A percentile compares a stretch with the other conserved stretches of the same genome.
Conservation (phyloP, 2,888 invertebrate genomes). For the Diaperis boleti region DNA sequence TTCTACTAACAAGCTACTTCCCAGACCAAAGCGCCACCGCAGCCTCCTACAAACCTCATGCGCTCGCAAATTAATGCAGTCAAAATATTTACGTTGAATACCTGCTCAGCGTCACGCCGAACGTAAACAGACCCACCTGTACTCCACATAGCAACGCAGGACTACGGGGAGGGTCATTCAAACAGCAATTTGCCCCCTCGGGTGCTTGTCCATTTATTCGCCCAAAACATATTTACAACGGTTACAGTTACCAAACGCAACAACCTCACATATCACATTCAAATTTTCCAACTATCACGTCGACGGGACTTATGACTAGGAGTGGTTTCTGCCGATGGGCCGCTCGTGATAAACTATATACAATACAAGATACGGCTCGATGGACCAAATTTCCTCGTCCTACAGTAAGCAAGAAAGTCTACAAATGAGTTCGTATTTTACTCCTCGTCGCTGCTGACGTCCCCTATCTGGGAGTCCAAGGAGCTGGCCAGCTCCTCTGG, state of each 20-base stretch:
- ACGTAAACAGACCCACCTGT: no score
- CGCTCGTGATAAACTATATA: conserved; percentile 11
- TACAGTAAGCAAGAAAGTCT: no score
- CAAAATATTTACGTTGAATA: conserved; percentile 38
- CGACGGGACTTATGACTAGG: conserved; percentile 26
- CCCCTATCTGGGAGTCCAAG: conserved; percentile 61
- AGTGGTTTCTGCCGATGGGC: conserved; percentile 28
- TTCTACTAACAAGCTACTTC: no score
- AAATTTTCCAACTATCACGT: conserved; percentile 13
- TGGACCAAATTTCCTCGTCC: no score
- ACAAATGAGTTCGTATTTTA: conserved; percentile 3
- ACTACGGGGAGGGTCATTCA: conserved; percentile 8
- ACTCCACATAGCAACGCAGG: not conserved
- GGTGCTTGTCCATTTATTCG: conserved; percentile 7
- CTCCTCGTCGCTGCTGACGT: conserved; percentile 15
- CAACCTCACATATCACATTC: conserved; percentile 29
- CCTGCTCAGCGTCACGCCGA: conserved; percentile 30
- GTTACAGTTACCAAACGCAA: conserved; percentile 10
- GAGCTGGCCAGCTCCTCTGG: conserved; percentile 73
- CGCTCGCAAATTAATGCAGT: conserved; percentile 36
- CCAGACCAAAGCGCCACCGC: no score
- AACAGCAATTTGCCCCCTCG: conserved; percentile 18
- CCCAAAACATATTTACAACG: conserved; percentile 19
- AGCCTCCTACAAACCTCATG: no score
- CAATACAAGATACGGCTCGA: no score